Percentiles rank a stretch among this genome's conserved stretches.
Evolutionary conservation across 2,113 vertebrate species (phyloP).

Genomic region (Cygnus buccinator): DNA sequence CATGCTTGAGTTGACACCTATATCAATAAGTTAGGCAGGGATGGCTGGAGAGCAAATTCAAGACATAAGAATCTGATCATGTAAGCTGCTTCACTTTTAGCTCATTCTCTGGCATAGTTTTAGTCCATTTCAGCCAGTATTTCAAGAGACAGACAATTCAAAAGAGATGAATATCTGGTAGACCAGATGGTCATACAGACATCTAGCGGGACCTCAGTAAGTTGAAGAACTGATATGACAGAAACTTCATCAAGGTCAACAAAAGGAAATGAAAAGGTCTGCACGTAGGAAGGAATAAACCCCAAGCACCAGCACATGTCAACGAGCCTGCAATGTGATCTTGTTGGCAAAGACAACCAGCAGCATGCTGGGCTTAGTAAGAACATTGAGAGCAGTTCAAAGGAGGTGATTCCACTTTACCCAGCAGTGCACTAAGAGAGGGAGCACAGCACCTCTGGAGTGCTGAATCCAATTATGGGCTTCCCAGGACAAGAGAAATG

Average conservation of each 20-base stretch:
- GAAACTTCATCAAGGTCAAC: not conserved
- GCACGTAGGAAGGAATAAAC: fast-evolving
- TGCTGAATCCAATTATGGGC: not conserved
- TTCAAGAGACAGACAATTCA: not conserved
- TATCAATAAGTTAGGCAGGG: not conserved
- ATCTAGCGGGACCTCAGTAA: not conserved
- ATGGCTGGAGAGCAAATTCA: not conserved
- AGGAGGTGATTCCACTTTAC: not conserved
- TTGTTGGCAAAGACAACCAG: fast-evolving
- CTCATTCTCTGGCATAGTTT: not conserved
- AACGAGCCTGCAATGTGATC: not conserved
- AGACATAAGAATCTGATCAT: not conserved
- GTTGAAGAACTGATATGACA: not conserved
- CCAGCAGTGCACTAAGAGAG: not conserved
- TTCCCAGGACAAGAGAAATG: not conserved
- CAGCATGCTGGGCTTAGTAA: not conserved
- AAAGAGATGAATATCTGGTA: not conserved
- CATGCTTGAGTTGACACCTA: not conserved
- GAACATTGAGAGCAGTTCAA: not conserved
- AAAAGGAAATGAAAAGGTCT: not conserved
- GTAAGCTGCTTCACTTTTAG: not conserved
- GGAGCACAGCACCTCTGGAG: not conserved
- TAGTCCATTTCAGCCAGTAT: not conserved
- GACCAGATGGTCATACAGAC: not conserved
- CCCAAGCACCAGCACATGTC: fast-evolving